Evolutionary conservation across 1,140 invertebrate species (phyloP), one percentile per base, ranked within the genome.

Genomic region (Eurosta solidaginis): DNA sequence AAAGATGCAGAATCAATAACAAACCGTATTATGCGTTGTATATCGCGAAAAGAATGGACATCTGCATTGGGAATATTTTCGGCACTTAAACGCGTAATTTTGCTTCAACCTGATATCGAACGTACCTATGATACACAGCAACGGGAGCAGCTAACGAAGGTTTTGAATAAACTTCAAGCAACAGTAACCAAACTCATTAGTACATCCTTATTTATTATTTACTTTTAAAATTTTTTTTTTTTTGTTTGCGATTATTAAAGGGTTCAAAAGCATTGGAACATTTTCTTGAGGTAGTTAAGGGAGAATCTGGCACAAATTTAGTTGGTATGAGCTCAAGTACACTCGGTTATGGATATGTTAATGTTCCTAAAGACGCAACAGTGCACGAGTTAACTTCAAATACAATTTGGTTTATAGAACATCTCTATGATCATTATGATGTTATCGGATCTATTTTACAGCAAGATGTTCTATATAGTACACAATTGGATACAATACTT

Each of bases 341-440:
- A 40, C 73, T 80, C n/a, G 74, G 78, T n/a, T 68, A 68, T 25
- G 52, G 76, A 14, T 82, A 79, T 77, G 77, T 80, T 2, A 82
- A 85, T 82, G 89, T 90, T 12, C 96, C 97, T 0, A 95, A 94
- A 88, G 97, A 99, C 91, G 97, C 97, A 78, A 99, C 97, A 0
- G 97, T 99, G 27, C 97, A 98, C 86, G 96, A 99, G 89, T 89
- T 97, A 52, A 97, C 97, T 3, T 96, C 94, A 74, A 97, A 98
- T 88, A 96, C 97, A 74, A 91, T 97, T 50, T 93, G 96, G 79
- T 95, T 97, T 88, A 89, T 96, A 52, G 95, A 96, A 87, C 94
- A 96, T 83, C 89, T 97, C 68, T 91, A 93, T 17, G 93, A 94
- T 78, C 95, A 95, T 83, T 91, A 91, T 25, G 93, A 94, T 82